Conservation (phyloP, 2,797 vertebrate species). For the Tokudaia muenninki region DNA sequence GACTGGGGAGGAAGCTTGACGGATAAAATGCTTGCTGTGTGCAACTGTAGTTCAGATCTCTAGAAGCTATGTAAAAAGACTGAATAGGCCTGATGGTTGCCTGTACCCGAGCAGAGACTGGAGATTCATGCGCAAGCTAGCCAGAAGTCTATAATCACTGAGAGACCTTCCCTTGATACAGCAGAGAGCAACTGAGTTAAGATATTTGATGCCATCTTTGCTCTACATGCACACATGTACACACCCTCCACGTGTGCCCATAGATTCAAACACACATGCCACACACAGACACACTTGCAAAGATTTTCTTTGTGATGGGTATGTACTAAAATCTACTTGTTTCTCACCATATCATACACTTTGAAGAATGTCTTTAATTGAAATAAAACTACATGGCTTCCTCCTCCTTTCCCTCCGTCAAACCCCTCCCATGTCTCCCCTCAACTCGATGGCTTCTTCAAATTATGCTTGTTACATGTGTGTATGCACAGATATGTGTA, state of each 20-base stretch:
- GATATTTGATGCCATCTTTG: background rate
- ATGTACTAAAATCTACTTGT: background rate
- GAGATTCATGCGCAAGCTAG: no score
- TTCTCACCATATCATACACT: background rate
- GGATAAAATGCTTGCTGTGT: background rate
- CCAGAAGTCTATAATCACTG: background rate
- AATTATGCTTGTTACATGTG: background rate
- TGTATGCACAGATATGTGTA: background rate
- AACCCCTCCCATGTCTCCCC: background rate
- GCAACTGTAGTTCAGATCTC: background rate
- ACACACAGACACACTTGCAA: background rate
- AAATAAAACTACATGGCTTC: background rate
- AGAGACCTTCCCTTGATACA: background rate
- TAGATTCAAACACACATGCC: background rate
- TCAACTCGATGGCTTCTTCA: background rate
- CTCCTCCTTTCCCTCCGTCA: no score
- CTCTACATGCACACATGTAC: background rate
- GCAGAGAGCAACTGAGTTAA: background rate
- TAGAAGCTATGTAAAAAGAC: background rate
- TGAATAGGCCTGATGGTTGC: background rate
- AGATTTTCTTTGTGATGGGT: background rate
- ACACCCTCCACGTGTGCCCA: background rate
- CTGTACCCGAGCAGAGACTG: background rate
- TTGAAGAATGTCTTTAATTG: background rate
- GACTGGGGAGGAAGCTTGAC: background rate